Percentiles rank a stretch among this genome's conserved stretches.
Conservation (phyloP, 2,113 vertebrate genomes). For the Varanus komodoensis region DNA sequence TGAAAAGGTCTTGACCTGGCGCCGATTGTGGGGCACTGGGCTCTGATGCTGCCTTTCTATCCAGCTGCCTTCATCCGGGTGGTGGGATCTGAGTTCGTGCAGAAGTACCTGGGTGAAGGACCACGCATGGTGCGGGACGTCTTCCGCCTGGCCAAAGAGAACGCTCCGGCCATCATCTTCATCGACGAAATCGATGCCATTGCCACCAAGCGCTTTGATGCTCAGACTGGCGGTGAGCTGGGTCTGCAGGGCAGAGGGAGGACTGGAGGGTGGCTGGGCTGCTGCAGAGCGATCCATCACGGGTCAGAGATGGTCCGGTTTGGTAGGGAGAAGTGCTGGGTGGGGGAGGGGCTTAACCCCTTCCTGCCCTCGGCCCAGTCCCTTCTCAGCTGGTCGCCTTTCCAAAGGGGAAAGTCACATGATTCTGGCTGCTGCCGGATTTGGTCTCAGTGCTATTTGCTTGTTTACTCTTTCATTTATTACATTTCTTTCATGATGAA, state of each 20-base stretch:
- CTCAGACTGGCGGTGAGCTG: conserved; percentile 91
- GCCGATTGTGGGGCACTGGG: background rate
- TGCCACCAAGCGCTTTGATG: conserved; percentile 96
- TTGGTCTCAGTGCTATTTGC: no score
- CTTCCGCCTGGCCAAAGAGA: conserved; percentile 96
- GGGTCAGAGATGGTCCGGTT: no score
- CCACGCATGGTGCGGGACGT: conserved; percentile 96
- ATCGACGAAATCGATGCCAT: conserved; percentile 97
- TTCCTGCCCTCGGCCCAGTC: background rate
- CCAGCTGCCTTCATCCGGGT: conserved; percentile 95
- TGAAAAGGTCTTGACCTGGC: no score
- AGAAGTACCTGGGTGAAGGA: conserved; percentile 95
- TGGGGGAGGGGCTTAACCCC: background rate
- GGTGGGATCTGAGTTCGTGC: conserved; percentile 95
- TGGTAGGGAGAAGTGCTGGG: background rate
- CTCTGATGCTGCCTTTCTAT: background rate
- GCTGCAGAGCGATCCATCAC: no score
- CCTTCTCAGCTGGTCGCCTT: background rate
- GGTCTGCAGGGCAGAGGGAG: background rate
- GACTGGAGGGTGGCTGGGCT: background rate
- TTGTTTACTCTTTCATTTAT: no score
- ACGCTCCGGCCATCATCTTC: conserved; percentile 96
- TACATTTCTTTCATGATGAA: no score
- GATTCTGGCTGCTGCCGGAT: background rate
- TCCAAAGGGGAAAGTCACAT: background rate